These are phyloP conservation scores for Xylophagus ater DNA, from an alignment of 2,888 invertebrate genomes.

Conservation along the genomic window DNA sequence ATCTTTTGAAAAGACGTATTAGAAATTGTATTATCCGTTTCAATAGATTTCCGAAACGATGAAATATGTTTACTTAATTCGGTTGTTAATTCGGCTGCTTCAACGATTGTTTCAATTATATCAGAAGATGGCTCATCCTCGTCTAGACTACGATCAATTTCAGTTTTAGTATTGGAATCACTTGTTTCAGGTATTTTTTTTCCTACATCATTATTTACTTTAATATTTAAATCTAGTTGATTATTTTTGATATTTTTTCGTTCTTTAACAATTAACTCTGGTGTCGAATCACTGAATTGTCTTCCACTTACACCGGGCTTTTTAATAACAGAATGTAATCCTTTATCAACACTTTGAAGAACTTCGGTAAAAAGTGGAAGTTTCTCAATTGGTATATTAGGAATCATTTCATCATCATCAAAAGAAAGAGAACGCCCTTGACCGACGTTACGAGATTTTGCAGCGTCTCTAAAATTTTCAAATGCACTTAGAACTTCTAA, in stretches of 20 bases:
- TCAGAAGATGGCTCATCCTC: background rate
- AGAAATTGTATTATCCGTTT: constrained; percentile 19
- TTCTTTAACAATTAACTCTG: background rate
- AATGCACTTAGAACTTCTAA: background rate
- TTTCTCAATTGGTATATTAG: background rate
- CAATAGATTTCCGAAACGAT: constrained; percentile 18
- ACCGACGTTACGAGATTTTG: background rate
- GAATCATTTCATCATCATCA: background rate
- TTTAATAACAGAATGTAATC: background rate
- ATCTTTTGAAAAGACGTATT: constrained; percentile 20
- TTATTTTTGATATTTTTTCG: background rate
- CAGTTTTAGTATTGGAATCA: too few relatives aligned
- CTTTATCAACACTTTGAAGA: background rate
- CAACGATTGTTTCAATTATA: constrained; percentile 15
- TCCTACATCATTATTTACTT: background rate
- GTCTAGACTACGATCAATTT: background rate
- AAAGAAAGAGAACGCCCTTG: constrained; percentile 3
- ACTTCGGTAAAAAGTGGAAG: background rate
- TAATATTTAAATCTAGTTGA: background rate
- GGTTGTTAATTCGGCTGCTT: constrained; percentile 19
- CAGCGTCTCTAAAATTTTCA: background rate
- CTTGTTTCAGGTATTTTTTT: background rate
- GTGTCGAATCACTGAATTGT: background rate
- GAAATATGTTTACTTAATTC: constrained; percentile 16
- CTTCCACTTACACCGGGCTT: background rate